Percentiles rank a stretch among this genome's conserved stretches.
Evolutionary conservation across 2,888 invertebrate species (phyloP).

Genomic region (Hypselothyrea guttata): DNA sequence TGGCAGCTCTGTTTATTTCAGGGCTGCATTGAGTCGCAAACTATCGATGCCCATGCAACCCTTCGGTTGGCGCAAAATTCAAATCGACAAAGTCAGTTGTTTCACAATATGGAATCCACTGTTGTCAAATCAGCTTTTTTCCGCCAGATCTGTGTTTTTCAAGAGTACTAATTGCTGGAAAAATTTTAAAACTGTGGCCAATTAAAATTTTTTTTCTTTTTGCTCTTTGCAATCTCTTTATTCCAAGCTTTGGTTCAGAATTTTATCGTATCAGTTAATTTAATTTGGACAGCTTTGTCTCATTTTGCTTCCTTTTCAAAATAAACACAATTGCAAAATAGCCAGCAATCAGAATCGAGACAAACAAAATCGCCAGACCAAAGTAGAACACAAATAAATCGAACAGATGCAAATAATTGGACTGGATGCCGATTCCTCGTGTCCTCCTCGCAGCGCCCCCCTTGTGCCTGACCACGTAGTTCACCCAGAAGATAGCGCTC

Average conservation of each 20-base stretch:
- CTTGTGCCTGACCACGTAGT: constrained; percentile 81
- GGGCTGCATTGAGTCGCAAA: constrained; percentile 19
- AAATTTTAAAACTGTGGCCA: no score
- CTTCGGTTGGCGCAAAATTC: constrained; percentile 28
- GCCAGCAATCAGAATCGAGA: constrained; percentile 32
- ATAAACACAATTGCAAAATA: constrained; percentile 44
- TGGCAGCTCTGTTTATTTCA: constrained; percentile 48
- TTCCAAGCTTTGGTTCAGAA: constrained; percentile 23
- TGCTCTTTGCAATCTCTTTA: no score
- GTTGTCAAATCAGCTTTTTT: no score
- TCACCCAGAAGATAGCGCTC: constrained; percentile 82
- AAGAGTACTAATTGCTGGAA: no score
- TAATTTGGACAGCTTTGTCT: constrained; percentile 66
- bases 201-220: no score
- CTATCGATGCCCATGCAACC: constrained; percentile 27
- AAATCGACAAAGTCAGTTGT: constrained; percentile 3
- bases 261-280: constrained; percentile 36
- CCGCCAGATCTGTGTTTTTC: no score
- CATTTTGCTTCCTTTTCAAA: constrained; percentile 51
- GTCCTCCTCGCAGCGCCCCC: constrained; percentile 79
- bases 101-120: no score
- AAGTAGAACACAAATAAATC: constrained; percentile 82
- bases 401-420: constrained; percentile 78
- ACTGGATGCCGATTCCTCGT: constrained; percentile 71
- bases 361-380: constrained; percentile 56